Base-by-base conservation (phyloP, 2,888 invertebrate genomes). In the Caenorhabditis auriculariae region DNA sequence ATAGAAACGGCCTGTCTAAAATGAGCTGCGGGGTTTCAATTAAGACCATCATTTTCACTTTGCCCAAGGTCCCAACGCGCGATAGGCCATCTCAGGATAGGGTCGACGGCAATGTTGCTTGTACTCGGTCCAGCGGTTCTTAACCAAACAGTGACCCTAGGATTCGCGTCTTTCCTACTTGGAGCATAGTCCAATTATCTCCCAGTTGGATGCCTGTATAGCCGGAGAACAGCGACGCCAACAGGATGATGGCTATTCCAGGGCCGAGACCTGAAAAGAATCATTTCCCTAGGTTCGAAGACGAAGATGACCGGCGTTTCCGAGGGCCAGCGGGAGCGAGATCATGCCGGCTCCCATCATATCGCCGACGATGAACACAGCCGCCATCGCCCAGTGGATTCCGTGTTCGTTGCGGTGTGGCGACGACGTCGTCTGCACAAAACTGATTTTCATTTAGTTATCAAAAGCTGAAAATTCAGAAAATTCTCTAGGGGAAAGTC, bases 111-210 rank as follows among this genome's bases (percentile, higher is more conserved):
- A 71, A 17, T 62, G 64, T 15, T 46, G 52, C 15, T 58, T 64
- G 53, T 72, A 72, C 49, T 66, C 63, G 2, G 66, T 53, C 72
- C 72, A 73, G 21, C 70, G 57, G 7, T 42, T 50, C 59, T 67
- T 59, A 19, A 12, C n/a, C 6, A 2, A 41, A 1, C 12, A 46
- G n/a, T n/a, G 6, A 27, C 32, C 37, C 26, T 46, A 23, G 26
- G 37, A 21, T 6, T 26, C 12, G 29, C 38, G 7, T n/a, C 46
- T 32, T 3, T 39, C 37, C 26, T 6, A 48, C 60, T 58, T 62
- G 61, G 69, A 71, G 66, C 54, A 69, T 73, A n/a, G 66, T 55
- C 72, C 72, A 73, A 48, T 69, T 70, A 39, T 69, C 48, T 27
- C 66, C 65, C n/a, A 73, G 47, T 35, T 69, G 70, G 38, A 65